Percentiles rank a stretch among this genome's conserved stretches.
Conservation (phyloP, 2,113 vertebrate species). For the Percopsis transmontana region DNA sequence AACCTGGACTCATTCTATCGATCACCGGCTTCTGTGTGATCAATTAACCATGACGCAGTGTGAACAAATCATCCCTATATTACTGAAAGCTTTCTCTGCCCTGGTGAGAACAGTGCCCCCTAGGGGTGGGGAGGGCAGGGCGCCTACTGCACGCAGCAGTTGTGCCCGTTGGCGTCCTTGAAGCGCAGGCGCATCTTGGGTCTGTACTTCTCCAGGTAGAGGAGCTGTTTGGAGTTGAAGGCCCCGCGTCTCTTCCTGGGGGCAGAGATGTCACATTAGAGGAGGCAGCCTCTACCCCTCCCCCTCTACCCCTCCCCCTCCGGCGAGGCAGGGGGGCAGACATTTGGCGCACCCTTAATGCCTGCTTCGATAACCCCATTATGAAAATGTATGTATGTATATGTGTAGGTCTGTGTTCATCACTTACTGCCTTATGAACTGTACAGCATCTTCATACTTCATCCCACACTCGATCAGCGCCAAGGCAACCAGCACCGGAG, state of each 20-base stretch:
- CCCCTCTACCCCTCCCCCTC: no score
- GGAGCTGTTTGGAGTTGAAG: slow-evolving; percentile 99
- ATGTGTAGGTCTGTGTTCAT: not conserved
- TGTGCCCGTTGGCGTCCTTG: slow-evolving; percentile 92
- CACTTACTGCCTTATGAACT: slow-evolving; percentile 99
- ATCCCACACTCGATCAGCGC: slow-evolving; percentile 97
- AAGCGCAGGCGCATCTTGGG: slow-evolving; percentile 96
- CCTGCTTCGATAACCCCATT: no score
- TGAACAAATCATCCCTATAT: slow-evolving; percentile 80
- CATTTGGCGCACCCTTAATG: no score
- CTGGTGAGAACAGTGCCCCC: slow-evolving; percentile 57
- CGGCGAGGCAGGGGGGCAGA: no score
- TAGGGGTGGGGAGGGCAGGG: slow-evolving; percentile 51
- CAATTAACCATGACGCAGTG: slow-evolving; percentile 75
- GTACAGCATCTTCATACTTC: slow-evolving; percentile 99
- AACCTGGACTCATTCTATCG: slow-evolving; percentile 66
- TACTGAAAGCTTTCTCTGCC: slow-evolving; percentile 73
- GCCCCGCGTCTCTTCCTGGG: slow-evolving; percentile 96
- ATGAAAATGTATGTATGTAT: not conserved
- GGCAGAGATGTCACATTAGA: no score
- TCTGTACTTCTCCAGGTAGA: slow-evolving; percentile 99
- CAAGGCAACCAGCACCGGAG: slow-evolving; percentile 96
- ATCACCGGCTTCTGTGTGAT: slow-evolving; percentile 69
- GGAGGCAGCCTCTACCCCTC: no score
- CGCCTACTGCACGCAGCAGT: slow-evolving; percentile 92